Evolutionary conservation across 1,140 invertebrate genomes (phyloP).

Genomic region (Bombus soroeensis): DNA sequence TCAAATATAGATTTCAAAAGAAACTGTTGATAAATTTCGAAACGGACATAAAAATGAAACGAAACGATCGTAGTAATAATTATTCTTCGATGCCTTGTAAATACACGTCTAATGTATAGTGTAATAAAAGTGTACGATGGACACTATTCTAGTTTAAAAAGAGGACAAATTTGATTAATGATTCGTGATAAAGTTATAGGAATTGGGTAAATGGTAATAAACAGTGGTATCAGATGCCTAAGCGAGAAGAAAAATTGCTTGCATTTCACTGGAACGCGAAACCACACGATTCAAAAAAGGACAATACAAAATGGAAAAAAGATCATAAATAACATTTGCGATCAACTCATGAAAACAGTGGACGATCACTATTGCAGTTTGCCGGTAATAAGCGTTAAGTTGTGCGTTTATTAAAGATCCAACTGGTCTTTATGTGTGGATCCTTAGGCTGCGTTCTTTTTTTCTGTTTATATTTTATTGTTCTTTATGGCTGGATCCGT

Average conservation of each 20-base stretch:
- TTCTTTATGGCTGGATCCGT: slow-evolving; percentile 42
- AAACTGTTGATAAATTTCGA: no score
- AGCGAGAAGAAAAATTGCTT: slow-evolving; percentile 31
- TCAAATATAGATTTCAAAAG: no score
- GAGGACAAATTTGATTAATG: not conserved
- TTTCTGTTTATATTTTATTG: slow-evolving; percentile 27
- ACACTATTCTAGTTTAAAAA: not conserved
- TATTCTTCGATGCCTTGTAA: no score
- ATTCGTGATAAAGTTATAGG: not conserved
- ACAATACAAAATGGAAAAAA: not conserved
- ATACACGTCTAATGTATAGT: no score
- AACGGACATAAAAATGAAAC: no score
- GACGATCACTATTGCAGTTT: slow-evolving; percentile 74
- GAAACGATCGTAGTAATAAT: no score
- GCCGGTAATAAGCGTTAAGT: slow-evolving; percentile 71
- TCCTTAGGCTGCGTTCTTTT: slow-evolving; percentile 40
- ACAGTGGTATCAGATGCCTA: not conserved
- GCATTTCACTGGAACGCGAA: slow-evolving; percentile 42
- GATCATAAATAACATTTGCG: slow-evolving; percentile 51
- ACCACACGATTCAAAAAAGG: slow-evolving; percentile 19
- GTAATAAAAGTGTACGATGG: not conserved
- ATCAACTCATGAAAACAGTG: slow-evolving; percentile 78
- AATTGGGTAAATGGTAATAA: not conserved
- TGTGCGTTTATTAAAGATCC: slow-evolving; percentile 17
- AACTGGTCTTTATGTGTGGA: slow-evolving; percentile 20